These are phyloP conservation scores for Cantharis nigra DNA, from an alignment of 2,888 invertebrate genomes.

Conservation along the genomic window DNA sequence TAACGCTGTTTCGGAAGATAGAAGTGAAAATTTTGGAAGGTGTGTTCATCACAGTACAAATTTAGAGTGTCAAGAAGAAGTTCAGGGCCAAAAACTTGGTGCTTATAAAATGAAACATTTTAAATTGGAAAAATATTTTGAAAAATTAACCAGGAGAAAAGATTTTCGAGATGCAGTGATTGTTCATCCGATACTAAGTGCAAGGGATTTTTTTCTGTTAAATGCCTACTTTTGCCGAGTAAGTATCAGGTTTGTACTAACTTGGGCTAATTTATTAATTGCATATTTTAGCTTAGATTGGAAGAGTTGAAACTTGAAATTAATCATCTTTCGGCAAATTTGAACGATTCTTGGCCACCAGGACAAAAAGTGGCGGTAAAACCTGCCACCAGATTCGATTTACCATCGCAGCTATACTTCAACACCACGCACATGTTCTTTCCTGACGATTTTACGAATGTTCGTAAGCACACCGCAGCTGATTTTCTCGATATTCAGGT, in stretches of 20 bases:
- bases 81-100: slow-evolving; percentile 57
- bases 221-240: slow-evolving; percentile 76
- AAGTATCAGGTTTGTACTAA: slow-evolving; percentile 38
- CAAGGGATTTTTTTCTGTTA: slow-evolving; percentile 68
- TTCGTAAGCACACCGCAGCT: slow-evolving; percentile 66
- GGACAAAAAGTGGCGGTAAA: slow-evolving; percentile 70
- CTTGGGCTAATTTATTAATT: neutral
- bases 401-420: slow-evolving; percentile 85
- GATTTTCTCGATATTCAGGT: slow-evolving; percentile 72
- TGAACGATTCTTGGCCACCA: slow-evolving; percentile 69
- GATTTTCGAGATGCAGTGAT: slow-evolving; percentile 65
- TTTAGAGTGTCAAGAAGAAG: slow-evolving; percentile 61
- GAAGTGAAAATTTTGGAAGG: slow-evolving; percentile 86
- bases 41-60: slow-evolving; percentile 78
- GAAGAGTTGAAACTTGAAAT: slow-evolving; percentile 43
- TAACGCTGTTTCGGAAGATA: slow-evolving; percentile 80
- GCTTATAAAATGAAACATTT: slow-evolving; percentile 56
- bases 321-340: slow-evolving; percentile 39
- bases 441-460: slow-evolving; percentile 77
- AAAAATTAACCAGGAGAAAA: slow-evolving; percentile 51
- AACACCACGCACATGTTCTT: slow-evolving; percentile 83
- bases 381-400: slow-evolving; percentile 78
- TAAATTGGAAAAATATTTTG: slow-evolving; percentile 54
- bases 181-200: slow-evolving; percentile 66
- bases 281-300: slow-evolving; percentile 43